Percentiles rank a stretch among this genome's conserved stretches.
These are phyloP conservation scores for Nematolebias whitei DNA, from an alignment of 2,113 vertebrate genomes.

Conservation along the genomic window DNA sequence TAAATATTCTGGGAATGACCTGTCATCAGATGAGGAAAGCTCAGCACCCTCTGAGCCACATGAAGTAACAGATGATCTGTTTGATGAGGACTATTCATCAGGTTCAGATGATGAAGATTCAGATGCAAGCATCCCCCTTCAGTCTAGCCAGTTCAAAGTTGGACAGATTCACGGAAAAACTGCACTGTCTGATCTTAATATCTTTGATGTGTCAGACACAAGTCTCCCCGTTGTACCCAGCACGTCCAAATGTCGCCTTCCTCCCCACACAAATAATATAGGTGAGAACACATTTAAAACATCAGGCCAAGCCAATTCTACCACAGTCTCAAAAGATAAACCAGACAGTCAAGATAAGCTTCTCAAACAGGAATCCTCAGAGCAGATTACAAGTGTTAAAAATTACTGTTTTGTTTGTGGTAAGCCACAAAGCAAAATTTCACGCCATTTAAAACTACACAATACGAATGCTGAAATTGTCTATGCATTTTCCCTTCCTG, in stretches of 20 bases:
- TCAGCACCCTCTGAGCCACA: not conserved
- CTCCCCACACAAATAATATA: not conserved
- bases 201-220: not conserved
- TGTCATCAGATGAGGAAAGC: not conserved
- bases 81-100: not conserved
- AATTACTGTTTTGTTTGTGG: slow-evolving; percentile 16
- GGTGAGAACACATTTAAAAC: not conserved
- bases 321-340: slow-evolving; percentile 1
- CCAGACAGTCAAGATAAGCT: not conserved
- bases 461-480: slow-evolving; percentile 1
- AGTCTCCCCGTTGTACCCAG: not conserved
- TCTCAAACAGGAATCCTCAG: not conserved
- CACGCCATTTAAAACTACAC: slow-evolving; percentile 13
- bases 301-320: not conserved
- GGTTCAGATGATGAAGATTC: not conserved
- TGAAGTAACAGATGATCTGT: not conserved
- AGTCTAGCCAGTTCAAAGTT: not conserved
- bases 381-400: not conserved
- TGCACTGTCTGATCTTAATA: not conserved
- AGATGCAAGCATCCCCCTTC: not conserved
- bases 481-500: not conserved
- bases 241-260: not conserved
- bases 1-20: not conserved
- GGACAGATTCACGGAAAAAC: not conserved
- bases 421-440: slow-evolving; percentile 18